phyloP scores from a whole-genome alignment of 2,888 invertebrate species.

The Agrochola macilenta region DNA sequence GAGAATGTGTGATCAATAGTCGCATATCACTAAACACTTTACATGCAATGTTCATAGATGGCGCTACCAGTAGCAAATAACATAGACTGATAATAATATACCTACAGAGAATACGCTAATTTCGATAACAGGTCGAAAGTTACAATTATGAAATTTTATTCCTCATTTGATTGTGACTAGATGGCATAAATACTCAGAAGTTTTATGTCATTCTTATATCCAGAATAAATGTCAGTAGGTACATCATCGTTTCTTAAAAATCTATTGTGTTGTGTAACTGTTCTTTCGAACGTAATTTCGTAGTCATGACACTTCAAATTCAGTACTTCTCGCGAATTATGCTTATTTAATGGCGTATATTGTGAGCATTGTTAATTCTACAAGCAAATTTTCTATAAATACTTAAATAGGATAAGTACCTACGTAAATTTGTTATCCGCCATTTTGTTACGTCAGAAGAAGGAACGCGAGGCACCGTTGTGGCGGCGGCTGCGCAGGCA shows the following conservation, averaged over 20 bases:
- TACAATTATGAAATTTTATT: slow-evolving; percentile 7
- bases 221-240: slow-evolving; percentile 14
- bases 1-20: not conserved
- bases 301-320: slow-evolving; percentile 68
- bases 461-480: slow-evolving; percentile 86
- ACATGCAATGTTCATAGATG: slow-evolving; percentile 45
- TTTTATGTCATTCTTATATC: slow-evolving; percentile 8
- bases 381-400: slow-evolving; percentile 63
- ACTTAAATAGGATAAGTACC: slow-evolving; percentile 71
- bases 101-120: slow-evolving; percentile 6
- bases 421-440: slow-evolving; percentile 77
- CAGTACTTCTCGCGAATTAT: slow-evolving; percentile 66
- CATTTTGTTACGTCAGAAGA: slow-evolving; percentile 88
- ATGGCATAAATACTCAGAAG: slow-evolving; percentile 7
- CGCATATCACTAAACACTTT: slow-evolving; percentile 13
- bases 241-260: slow-evolving; percentile 63
- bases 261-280: slow-evolving; percentile 71
- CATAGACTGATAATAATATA: not conserved
- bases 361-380: slow-evolving; percentile 55
- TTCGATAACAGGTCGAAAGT: slow-evolving; percentile 18
- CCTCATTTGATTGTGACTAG: not conserved
- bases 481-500: slow-evolving; percentile 80
- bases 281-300: slow-evolving; percentile 66
- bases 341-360: slow-evolving; percentile 62
- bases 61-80: slow-evolving; percentile 44